phyloP scores from a whole-genome alignment of 2,888 invertebrate genomes.

The Lobophora halterata region DNA sequence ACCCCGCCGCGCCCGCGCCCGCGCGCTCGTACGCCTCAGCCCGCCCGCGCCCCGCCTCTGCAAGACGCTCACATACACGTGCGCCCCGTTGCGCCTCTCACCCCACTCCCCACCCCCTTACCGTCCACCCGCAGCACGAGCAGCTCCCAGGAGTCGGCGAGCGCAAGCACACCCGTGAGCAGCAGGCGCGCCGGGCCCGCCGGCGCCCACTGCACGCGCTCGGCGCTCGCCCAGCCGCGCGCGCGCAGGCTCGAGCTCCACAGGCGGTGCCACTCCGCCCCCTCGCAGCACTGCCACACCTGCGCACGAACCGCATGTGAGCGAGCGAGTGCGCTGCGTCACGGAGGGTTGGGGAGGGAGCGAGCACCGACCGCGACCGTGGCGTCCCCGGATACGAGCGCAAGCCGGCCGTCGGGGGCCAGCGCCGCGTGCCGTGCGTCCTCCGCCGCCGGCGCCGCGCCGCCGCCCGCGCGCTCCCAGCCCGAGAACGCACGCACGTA shows the following conservation, averaged over 20 bases:
- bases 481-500: slow-evolving; percentile 36
- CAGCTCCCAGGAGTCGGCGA: slow-evolving; percentile 52
- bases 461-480: slow-evolving; percentile 23
- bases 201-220: slow-evolving; percentile 40
- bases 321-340: slow-evolving; percentile 12
- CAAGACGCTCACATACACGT: not conserved
- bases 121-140: slow-evolving; percentile 43
- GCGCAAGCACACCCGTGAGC: slow-evolving; percentile 50
- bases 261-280: slow-evolving; percentile 5
- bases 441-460: slow-evolving; percentile 17
- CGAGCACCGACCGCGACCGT: slow-evolving; percentile 24
- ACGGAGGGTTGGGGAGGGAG: slow-evolving; percentile 21
- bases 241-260: slow-evolving; percentile 23
- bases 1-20: slow-evolving; percentile 47
- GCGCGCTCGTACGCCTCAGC: slow-evolving; percentile 46
- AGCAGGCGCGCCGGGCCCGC: slow-evolving; percentile 44
- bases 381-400: slow-evolving; percentile 26
- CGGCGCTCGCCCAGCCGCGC: slow-evolving; percentile 43
- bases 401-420: slow-evolving; percentile 15
- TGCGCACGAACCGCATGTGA: not conserved
- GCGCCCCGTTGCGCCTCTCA: not conserved
- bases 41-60: slow-evolving; percentile 36
- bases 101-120: slow-evolving; percentile 17
- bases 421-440: slow-evolving; percentile 24
- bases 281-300: slow-evolving; percentile 12